These are phyloP conservation scores for Paramormyrops hopkinsi DNA, from an alignment of 2,797 vertebrate genomes.

Conservation along the genomic window DNA sequence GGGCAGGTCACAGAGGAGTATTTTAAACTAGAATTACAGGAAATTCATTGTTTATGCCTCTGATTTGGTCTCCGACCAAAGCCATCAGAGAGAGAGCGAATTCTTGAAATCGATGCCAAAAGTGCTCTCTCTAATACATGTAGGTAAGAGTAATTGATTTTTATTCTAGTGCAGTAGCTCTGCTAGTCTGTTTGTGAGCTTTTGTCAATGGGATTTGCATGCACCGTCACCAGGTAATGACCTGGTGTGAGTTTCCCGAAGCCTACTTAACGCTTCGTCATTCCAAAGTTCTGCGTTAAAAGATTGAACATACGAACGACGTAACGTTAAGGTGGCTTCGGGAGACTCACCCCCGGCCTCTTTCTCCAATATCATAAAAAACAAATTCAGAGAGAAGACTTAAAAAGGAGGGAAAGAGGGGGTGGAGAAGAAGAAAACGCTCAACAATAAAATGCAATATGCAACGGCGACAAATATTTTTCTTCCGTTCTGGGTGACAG, in stretches of 20 bases:
- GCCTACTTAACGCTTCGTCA: background rate
- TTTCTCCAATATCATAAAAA: slow-evolving; percentile 44
- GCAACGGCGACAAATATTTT: slow-evolving; percentile 52
- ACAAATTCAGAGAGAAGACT: slow-evolving; percentile 42
- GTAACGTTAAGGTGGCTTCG: background rate
- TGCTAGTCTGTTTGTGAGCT: slow-evolving; percentile 21
- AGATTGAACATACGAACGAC: background rate
- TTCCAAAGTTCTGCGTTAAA: background rate
- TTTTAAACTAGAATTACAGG: slow-evolving; percentile 16
- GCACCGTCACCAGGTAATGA: slow-evolving; percentile 42
- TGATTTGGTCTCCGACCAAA: background rate
- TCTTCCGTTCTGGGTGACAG: slow-evolving; percentile 50
- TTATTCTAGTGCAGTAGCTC: slow-evolving; percentile 25
- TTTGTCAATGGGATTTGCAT: slow-evolving; percentile 41
- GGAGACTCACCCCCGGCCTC: slow-evolving; percentile 1
- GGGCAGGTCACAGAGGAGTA: background rate
- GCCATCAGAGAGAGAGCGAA: slow-evolving; percentile 1
- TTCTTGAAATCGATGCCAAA: slow-evolving; percentile 18
- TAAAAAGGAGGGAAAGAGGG: slow-evolving; percentile 25
- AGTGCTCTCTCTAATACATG: slow-evolving; percentile 29
- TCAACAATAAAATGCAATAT: slow-evolving; percentile 61
- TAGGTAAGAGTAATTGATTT: slow-evolving; percentile 25
- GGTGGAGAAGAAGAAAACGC: slow-evolving; percentile 38
- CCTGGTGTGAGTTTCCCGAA: background rate
- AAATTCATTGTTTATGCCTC: background rate